phyloP scores from a whole-genome alignment of 2,113 vertebrate genomes.

The Nycticebus coucang region DNA sequence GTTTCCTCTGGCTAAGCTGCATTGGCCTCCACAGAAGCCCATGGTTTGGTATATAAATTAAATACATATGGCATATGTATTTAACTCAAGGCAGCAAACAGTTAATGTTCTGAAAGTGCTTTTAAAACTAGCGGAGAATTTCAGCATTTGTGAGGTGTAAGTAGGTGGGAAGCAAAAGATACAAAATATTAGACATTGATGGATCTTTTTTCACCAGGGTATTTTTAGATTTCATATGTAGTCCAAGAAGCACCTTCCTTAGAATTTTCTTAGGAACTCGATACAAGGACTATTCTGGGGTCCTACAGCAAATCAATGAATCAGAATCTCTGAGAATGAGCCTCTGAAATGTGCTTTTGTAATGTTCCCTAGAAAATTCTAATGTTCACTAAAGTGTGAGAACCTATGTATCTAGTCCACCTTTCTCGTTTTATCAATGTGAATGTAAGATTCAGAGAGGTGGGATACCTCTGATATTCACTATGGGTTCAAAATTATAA shows the following conservation, averaged over 20 bases:
- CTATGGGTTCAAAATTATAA: neutral
- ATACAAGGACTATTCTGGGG: neutral
- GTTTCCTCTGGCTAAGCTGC: neutral
- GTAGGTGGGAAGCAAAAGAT: neutral
- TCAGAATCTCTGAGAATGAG: neutral
- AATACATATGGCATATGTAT: neutral
- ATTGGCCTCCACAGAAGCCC: neutral
- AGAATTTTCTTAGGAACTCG: neutral
- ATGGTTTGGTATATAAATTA: neutral
- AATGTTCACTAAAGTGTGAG: neutral
- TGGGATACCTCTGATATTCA: neutral
- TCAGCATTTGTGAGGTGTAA: neutral
- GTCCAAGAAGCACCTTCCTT: neutral
- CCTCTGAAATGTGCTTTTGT: neutral
- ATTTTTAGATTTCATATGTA: neutral
- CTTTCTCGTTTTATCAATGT: constrained; percentile 52
- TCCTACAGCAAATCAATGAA: neutral
- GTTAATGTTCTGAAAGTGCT: neutral
- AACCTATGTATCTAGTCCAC: neutral
- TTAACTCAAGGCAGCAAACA: neutral
- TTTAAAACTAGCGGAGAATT: constrained; percentile 13
- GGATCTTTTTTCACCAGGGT: neutral
- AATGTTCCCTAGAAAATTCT: neutral
- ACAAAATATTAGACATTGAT: neutral
- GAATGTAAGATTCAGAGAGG: neutral